phyloP scores from a whole-genome alignment of 2,113 vertebrate genomes.

The Hippocampus abdominalis region DNA sequence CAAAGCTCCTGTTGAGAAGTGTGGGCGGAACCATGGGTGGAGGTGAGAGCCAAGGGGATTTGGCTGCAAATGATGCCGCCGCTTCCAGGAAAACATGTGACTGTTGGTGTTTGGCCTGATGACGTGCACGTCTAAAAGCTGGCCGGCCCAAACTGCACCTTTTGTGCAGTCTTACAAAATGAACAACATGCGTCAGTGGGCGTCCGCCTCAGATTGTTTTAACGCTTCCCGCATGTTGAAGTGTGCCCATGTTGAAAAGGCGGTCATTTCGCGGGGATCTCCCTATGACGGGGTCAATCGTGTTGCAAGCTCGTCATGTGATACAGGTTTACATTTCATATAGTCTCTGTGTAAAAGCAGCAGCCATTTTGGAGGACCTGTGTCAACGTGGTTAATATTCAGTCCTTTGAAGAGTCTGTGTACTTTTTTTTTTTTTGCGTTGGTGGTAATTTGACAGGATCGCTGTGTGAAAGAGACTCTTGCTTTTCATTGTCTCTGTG shows the following conservation, averaged over 20 bases:
- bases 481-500: too few relatives aligned
- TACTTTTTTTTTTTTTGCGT: too few relatives aligned
- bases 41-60: conserved; percentile 32
- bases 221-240: neutral
- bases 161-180: neutral
- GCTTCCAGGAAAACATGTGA: conserved; percentile 2
- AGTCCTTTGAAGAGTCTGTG: neutral
- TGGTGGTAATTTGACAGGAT: too few relatives aligned
- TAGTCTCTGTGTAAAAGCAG: neutral
- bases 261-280: neutral
- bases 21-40: conserved; percentile 15
- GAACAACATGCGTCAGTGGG: too few relatives aligned
- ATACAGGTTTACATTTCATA: neutral
- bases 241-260: neutral
- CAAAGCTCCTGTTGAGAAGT: conserved; percentile 28
- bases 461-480: too few relatives aligned
- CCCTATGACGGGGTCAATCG: neutral
- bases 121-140: neutral
- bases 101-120: neutral
- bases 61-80: conserved; percentile 31
- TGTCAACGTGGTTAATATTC: neutral
- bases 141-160: neutral
- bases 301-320: neutral
- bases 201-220: neutral
- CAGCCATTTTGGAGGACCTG: neutral